Base-by-base conservation (phyloP, 1,140 invertebrate species). In the Drosophila novamexicana region DNA sequence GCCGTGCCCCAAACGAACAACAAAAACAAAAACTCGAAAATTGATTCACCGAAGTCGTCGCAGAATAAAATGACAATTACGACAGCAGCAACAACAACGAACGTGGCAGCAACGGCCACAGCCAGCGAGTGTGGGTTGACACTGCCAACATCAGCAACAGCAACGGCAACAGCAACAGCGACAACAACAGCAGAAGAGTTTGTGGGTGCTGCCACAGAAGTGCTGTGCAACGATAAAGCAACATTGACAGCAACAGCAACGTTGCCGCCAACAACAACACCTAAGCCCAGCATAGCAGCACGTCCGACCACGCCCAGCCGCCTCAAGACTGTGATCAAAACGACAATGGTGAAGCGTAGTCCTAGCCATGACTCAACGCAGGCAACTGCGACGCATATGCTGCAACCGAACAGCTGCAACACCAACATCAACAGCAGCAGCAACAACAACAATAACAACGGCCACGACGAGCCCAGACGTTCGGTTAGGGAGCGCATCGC, bases 301-400 rank as follows among this genome's bases (percentile, higher is more conserved):
- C 88, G 89, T 84, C 85, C 90, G 62, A 78, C 78, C 81, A 91
- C 90, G 84, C 90, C 90, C 79, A 83, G 83, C 77, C 84, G 80
- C 84, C 81, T 90, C 64, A 91, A 91, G 88, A 91, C 90, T 91
- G 90, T 91, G 90, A 91, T 91, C 84, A 91, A 91, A 91, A 91
- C 90, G 73, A 91, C 90, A 89, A 88, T 91, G 90, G 90, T 91
- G 58, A 91, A 91, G 77, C 85, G 90, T 70, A 91, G 90, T 85
- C 90, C 90, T 82, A 86, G 85, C 81, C 79, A 91, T 86, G 90
- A 91, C 75, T 91, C 90, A 89, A 89, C 84, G 67, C 61, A 61
- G 49, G 47, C 75, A 40, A 78, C 79, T 71, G 45, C 77, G 54
- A 42, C 75, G 83, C 81, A 84, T 80, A 64, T 84, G 70, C 75